These are phyloP conservation scores for Pycnonotus jocosus DNA, from an alignment of 2,113 vertebrate genomes.

Conservation along the genomic window DNA sequence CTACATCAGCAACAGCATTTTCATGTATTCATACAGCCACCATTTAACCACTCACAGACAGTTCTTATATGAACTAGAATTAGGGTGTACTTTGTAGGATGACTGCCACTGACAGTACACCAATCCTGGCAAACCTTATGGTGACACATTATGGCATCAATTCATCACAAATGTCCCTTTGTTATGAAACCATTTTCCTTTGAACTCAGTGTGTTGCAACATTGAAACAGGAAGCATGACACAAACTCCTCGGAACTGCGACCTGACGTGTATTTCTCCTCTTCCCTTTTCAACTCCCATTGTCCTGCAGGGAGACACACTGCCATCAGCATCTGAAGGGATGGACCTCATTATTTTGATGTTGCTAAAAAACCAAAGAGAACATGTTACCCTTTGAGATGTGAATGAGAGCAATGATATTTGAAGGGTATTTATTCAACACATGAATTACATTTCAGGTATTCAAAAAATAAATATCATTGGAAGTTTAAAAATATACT, in stretches of 20 bases:
- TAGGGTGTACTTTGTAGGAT: conserved; percentile 5
- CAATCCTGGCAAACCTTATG: not conserved
- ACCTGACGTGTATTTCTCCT: not conserved
- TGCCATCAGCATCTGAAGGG: not conserved
- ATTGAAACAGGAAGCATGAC: not conserved
- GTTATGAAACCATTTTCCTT: conserved; percentile 21
- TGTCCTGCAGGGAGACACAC: not conserved
- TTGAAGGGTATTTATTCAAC: conserved; percentile 28
- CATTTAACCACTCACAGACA: conserved; percentile 13
- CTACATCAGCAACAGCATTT: not conserved
- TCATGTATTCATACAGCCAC: not conserved
- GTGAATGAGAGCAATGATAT: conserved; percentile 3
- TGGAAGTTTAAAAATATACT: conserved; percentile 46
- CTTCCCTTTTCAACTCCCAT: not conserved
- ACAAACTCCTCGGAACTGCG: not conserved
- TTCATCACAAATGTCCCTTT: not conserved
- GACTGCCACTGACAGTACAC: not conserved
- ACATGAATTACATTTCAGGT: conserved; percentile 46
- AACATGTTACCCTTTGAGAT: not conserved
- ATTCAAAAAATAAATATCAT: conserved; percentile 54
- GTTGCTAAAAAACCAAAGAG: conserved; percentile 1
- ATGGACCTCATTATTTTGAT: not conserved
- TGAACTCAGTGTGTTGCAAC: not conserved
- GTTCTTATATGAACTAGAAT: not conserved
- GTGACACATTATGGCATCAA: not conserved